Evolutionary conservation across 92 coral and sea anemone species (phyloP).

Genomic region (Meandrina meandrites): DNA sequence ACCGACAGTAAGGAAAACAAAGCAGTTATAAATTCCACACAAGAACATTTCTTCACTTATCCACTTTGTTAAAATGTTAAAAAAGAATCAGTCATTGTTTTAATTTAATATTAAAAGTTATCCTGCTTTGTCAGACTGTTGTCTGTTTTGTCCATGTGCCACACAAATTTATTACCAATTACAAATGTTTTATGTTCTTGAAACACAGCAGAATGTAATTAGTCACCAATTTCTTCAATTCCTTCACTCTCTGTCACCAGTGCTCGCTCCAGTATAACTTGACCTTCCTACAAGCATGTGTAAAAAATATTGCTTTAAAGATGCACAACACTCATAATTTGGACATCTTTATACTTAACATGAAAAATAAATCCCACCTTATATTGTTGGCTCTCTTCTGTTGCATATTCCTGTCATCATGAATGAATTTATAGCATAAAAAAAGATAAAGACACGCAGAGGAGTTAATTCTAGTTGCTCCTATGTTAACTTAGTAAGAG

Average conservation of each 20-base stretch:
- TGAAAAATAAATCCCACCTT: conserved; percentile 58
- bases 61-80: not conserved
- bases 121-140: not conserved
- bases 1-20: not conserved
- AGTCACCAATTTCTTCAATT: conserved; percentile 91
- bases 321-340: not conserved
- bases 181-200: not conserved
- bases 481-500: too few species aligned
- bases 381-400: conserved; percentile 93
- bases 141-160: conserved; percentile 9
- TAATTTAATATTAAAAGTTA: not conserved
- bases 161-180: not conserved
- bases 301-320: not conserved
- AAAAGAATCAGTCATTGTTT: not conserved
- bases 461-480: not conserved
- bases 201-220: not conserved
- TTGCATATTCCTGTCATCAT: conserved; percentile 82
- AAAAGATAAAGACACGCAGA: not conserved
- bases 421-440: not conserved
- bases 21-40: not conserved
- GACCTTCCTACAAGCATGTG: conserved; percentile 71
- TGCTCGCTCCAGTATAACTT: conserved; percentile 96
- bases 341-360: not conserved
- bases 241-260: conserved; percentile 96
- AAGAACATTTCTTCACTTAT: not conserved